Evolutionary conservation across 2,888 invertebrate genomes (phyloP), one percentile per base, ranked within the genome.

Genomic region (Mesoligia furuncula): DNA sequence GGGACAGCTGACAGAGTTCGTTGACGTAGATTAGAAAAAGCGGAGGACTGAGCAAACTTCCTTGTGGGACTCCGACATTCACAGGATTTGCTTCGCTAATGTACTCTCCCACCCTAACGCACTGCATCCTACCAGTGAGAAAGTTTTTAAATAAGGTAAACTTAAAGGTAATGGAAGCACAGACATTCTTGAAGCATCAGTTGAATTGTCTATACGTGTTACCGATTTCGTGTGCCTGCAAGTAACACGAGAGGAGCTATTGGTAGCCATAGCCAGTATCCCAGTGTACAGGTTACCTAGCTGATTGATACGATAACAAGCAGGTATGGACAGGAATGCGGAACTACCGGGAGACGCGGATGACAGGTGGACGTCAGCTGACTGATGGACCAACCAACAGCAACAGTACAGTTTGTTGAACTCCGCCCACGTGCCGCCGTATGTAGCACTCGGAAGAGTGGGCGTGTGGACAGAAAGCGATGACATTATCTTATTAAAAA

Each of bases 331-430:
- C 27, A 64, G 85, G 64, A 82, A 70, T 76, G 76, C 72, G 85
- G 72, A 77, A 73, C 54, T 13, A 36, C 2, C 31, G 68, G 71
- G 66, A 39, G 71, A 42, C 51, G 39, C 45, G 31, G n/a, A 6
- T 69, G 81, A 64, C 82, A 42, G 69, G 45, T 77, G 73, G 70
- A 61, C 64, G 57, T 71, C 71, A 74, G 67, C 73, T 72, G 78
- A 74, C 59, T 77, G 78, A 31, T 83, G 48, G 27, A 61, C 11
- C 24, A 51, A 27, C 54, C 24, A 42, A 51, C 11, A 42, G 36
- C 36, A 36, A 36, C 59, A n/a, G 48, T 39, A 7, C 42, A 45
- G 85, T 76, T 81, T 67, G 51, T 77, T 83, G 82, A 85, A 64
- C 85, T 70, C 31, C 82, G 36, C 77, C 77, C 85, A 81, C 73